Conservation (phyloP, 2,888 invertebrate genomes). For the Siphlonurus alternatus region DNA sequence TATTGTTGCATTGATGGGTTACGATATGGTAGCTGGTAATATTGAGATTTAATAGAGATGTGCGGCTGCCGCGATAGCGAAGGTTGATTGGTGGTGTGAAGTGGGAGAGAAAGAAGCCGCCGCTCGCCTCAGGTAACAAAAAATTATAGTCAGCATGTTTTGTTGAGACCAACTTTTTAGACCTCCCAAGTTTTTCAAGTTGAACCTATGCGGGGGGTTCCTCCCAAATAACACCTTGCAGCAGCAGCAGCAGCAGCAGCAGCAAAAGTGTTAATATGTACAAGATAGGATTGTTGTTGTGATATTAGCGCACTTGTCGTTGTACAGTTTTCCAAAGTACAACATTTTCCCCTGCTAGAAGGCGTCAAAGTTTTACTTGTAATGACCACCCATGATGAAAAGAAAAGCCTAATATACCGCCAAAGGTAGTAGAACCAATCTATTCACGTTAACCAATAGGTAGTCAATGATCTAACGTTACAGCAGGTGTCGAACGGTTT, state of each 20-base stretch:
- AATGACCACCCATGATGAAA: neutral
- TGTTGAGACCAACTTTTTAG: neutral
- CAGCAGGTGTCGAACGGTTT: neutral
- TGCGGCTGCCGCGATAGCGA: neutral
- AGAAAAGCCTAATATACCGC: neutral
- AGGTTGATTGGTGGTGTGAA: neutral
- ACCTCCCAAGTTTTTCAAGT: neutral
- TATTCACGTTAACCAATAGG: constrained; percentile 3
- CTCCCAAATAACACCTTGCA: neutral
- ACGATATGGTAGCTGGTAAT: neutral
- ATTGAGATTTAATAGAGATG: neutral
- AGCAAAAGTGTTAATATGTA: too few species aligned
- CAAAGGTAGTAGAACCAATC: constrained; percentile 1
- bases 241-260: neutral
- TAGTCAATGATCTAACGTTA: neutral
- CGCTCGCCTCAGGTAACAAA: neutral
- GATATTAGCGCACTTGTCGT: too few species aligned
- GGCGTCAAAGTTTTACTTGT: neutral
- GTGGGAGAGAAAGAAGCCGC: neutral
- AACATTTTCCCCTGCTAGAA: neutral
- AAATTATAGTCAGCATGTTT: neutral
- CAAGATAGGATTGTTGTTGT: too few species aligned
- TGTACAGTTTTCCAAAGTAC: too few species aligned
- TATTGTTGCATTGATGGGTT: too few species aligned
- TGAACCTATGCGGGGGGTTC: neutral